These are phyloP conservation scores for Proteles cristata DNA, from an alignment of 2,113 vertebrate genomes.

Conservation along the genomic window DNA sequence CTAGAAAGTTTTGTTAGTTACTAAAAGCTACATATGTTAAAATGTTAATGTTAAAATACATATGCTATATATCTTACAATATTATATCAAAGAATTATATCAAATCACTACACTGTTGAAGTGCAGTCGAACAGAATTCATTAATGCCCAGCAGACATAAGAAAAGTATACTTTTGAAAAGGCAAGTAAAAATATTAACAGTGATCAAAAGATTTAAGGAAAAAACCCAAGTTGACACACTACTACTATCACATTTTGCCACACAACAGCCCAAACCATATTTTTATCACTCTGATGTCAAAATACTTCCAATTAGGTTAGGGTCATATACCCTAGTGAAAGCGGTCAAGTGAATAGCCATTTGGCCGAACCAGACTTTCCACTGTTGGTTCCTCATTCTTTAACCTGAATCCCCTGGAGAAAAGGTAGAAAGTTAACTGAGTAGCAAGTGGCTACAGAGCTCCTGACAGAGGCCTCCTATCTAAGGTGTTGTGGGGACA, in stretches of 20 bases:
- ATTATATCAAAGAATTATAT: neutral
- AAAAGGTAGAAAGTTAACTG: neutral
- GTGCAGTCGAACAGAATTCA: neutral
- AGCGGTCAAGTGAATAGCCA: neutral
- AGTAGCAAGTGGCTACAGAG: neutral
- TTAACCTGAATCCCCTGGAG: slow-evolving; percentile 12
- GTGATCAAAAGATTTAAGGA: slow-evolving; percentile 5
- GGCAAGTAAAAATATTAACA: neutral
- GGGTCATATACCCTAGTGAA: neutral
- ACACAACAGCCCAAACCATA: neutral
- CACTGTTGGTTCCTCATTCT: slow-evolving; percentile 1
- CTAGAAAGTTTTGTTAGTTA: slow-evolving; percentile 9
- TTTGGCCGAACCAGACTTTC: neutral
- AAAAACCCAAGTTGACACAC: neutral
- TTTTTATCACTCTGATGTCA: neutral
- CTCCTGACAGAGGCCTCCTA: neutral
- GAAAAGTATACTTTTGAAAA: neutral
- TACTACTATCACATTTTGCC: neutral
- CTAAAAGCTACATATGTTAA: neutral
- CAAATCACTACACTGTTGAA: neutral
- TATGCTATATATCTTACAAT: neutral
- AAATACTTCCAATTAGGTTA: slow-evolving; percentile 14
- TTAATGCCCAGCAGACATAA: neutral
- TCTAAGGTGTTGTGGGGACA: neutral
- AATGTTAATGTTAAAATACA: too few relatives aligned